phyloP scores from a whole-genome alignment of 2,888 invertebrate genomes.

The Tetragnatha montana region DNA sequence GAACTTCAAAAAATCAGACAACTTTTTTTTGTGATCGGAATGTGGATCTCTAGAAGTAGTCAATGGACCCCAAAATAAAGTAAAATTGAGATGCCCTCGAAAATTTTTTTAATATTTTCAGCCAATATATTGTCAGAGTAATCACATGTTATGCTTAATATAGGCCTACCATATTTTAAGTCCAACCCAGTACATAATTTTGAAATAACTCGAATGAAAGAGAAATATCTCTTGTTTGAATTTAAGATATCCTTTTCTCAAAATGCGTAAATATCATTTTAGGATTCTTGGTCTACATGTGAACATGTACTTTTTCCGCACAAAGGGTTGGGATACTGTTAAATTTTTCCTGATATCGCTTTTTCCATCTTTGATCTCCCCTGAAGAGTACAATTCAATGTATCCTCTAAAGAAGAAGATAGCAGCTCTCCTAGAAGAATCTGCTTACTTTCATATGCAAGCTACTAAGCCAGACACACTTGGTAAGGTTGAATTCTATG shows the following conservation, averaged over 20 bases:
- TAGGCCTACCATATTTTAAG: too few species aligned
- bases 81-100: too few species aligned
- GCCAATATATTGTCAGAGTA: too few species aligned
- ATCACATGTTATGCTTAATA: too few species aligned
- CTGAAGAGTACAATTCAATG: slow-evolving; percentile 19
- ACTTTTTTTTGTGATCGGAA: too few species aligned
- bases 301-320: slow-evolving; percentile 46
- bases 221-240: too few species aligned
- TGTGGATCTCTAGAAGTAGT: too few species aligned
- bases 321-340: slow-evolving; percentile 21
- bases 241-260: neutral
- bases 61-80: too few species aligned
- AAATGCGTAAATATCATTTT: neutral
- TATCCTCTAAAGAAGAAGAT: slow-evolving; percentile 42
- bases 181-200: too few species aligned
- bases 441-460: slow-evolving; percentile 61
- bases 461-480: slow-evolving; percentile 63
- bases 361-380: slow-evolving; percentile 47
- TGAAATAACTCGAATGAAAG: too few species aligned
- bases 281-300: slow-evolving; percentile 48
- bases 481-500: slow-evolving; percentile 36
- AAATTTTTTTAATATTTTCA: too few species aligned
- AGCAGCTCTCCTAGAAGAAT: slow-evolving; percentile 17
- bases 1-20: too few species aligned
- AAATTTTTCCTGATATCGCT: slow-evolving; percentile 15